phyloP scores from a whole-genome alignment of 2,797 vertebrate genomes.

The Prionace glauca region DNA sequence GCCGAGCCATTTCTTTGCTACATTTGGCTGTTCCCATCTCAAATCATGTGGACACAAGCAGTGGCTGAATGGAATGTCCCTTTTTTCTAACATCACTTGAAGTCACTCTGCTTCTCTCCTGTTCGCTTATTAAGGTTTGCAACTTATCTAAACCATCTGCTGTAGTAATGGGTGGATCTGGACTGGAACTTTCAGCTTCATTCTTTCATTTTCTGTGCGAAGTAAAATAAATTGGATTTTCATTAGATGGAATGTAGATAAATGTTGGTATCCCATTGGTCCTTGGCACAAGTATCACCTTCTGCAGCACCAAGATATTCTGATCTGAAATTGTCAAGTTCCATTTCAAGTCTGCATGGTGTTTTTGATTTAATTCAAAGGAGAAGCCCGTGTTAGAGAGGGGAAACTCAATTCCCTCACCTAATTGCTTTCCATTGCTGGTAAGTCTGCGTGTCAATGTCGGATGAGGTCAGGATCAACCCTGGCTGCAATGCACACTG shows the following conservation, averaged over 20 bases:
- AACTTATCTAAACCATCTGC: background rate
- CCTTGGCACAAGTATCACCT: background rate
- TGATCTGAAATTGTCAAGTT: background rate
- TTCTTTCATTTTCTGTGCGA: background rate
- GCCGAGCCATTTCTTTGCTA: too few species aligned
- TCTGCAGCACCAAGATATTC: background rate
- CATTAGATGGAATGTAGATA: background rate
- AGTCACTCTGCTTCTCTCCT: background rate
- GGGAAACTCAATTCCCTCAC: background rate
- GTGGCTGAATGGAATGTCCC: background rate
- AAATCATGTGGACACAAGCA: background rate
- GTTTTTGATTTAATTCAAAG: background rate
- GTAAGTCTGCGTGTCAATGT: background rate
- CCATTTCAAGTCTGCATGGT: background rate
- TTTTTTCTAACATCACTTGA: background rate
- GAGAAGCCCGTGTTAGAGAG: background rate
- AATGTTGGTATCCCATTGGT: background rate
- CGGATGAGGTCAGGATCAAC: background rate
- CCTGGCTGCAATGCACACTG: background rate
- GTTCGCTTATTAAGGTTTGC: background rate
- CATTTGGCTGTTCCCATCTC: background rate
- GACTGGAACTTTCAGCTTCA: background rate
- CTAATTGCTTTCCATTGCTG: background rate
- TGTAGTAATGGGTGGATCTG: background rate
- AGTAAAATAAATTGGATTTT: conserved; percentile 4